Conservation (phyloP, 30 jellyfish, hydroid and myxozoan species). For the Cassiopea xamachana region DNA sequence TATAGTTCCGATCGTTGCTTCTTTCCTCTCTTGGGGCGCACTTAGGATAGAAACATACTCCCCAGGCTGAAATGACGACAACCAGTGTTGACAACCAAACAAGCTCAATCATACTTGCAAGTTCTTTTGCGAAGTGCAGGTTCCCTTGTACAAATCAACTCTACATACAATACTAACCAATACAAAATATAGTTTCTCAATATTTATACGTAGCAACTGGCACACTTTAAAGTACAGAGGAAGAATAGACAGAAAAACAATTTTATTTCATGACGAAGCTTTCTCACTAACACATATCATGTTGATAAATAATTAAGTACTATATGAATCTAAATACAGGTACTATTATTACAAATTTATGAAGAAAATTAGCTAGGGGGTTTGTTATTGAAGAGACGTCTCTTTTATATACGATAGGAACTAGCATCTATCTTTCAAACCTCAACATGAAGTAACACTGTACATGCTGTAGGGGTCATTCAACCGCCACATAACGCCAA, state of each 20-base stretch:
- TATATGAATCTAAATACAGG: slow-evolving; percentile 24
- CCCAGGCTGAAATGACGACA: slow-evolving; percentile 70
- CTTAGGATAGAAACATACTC: slow-evolving; percentile 68
- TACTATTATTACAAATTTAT: slow-evolving; percentile 4
- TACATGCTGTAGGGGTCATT: no score
- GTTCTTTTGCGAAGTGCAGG: neutral
- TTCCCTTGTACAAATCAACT: neutral
- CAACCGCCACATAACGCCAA: no score
- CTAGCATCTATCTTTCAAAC: neutral
- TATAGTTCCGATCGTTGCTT: slow-evolving; percentile 42
- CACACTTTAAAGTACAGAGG: neutral
- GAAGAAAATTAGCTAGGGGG: slow-evolving; percentile 3
- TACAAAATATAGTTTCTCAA: neutral
- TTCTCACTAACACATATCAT: neutral
- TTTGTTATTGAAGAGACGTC: neutral
- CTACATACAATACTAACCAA: neutral
- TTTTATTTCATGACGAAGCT: neutral
- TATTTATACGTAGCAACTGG: neutral
- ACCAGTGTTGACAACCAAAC: slow-evolving; percentile 64
- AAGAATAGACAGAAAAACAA: neutral
- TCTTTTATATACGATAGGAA: neutral
- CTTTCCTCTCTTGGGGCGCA: slow-evolving; percentile 54
- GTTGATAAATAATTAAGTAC: slow-evolving; percentile 19
- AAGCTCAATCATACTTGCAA: slow-evolving; percentile 31
- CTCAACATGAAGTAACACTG: neutral